Conservation (phyloP, 2,888 invertebrate genomes). For the Pammene fasciana region DNA sequence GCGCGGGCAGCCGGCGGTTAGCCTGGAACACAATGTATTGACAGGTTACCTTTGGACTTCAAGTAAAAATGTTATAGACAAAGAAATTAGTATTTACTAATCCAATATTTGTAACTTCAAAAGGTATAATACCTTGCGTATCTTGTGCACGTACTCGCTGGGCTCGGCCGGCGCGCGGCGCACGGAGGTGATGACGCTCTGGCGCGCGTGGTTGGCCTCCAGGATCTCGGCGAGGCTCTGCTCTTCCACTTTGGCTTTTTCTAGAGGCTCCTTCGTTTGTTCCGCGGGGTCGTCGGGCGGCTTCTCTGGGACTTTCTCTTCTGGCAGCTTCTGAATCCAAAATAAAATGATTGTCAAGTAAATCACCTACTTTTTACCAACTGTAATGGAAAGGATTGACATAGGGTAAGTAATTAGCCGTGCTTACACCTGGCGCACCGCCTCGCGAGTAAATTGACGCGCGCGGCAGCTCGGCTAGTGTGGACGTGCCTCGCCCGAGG, state of each 20-base stretch:
- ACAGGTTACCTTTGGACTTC: no score
- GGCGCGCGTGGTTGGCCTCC: conserved; percentile 74
- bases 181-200: conserved; percentile 75
- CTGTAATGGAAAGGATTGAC: no score
- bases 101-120: no score
- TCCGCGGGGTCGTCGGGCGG: not conserved
- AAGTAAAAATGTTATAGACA: no score
- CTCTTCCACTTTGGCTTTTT: conserved; percentile 34
- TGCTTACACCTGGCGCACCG: no score
- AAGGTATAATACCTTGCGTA: no score
- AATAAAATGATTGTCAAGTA: not conserved
- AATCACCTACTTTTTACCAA: no score
- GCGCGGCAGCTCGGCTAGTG: no score
- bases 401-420: no score
- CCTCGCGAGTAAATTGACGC: no score
- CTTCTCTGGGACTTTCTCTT: not conserved
- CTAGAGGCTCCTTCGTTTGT: not conserved
- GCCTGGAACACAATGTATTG: conserved; percentile 51
- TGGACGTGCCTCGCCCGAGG: no score
- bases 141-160: conserved; percentile 71
- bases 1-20: conserved; percentile 58
- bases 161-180: conserved; percentile 48
- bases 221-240: conserved; percentile 61
- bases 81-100: no score
- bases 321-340: not conserved